These are phyloP conservation scores for Antechinus stuartii DNA, from an alignment of 2,113 vertebrate genomes.

Conservation along the genomic window DNA sequence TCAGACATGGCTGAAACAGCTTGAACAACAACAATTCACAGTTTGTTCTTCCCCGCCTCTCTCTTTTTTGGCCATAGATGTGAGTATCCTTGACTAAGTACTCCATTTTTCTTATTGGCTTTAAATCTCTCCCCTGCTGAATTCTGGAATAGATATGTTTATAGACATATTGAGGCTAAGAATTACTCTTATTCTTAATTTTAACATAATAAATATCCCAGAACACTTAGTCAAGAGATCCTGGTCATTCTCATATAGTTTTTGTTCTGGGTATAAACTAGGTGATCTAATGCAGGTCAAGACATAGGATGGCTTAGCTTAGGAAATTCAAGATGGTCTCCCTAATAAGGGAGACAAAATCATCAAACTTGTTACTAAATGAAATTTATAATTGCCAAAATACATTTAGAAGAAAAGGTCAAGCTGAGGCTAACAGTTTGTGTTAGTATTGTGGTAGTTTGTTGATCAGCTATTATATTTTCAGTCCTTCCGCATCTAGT, in stretches of 20 bases:
- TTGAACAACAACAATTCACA: background rate
- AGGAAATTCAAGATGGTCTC: background rate
- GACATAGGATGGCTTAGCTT: accelerated
- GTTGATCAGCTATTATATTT: background rate
- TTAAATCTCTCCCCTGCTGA: background rate
- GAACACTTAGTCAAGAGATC: accelerated
- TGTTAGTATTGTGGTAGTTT: background rate
- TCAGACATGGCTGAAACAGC: background rate
- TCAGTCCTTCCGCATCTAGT: accelerated
- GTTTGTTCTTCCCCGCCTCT: background rate
- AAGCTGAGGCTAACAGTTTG: background rate
- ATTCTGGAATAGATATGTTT: background rate
- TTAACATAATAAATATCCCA: background rate
- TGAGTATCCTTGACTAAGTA: background rate
- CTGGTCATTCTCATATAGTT: background rate
- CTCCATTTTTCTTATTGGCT: background rate
- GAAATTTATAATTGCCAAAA: background rate
- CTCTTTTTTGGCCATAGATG: background rate
- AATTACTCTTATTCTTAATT: background rate
- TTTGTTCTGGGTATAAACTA: background rate
- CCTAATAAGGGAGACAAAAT: background rate
- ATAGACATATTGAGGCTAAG: background rate
- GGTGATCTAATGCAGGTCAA: background rate
- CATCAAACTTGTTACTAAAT: background rate
- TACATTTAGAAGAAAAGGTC: too few relatives aligned